phyloP scores from a whole-genome alignment of 1,140 invertebrate species.

The Archivesica marissinica region DNA sequence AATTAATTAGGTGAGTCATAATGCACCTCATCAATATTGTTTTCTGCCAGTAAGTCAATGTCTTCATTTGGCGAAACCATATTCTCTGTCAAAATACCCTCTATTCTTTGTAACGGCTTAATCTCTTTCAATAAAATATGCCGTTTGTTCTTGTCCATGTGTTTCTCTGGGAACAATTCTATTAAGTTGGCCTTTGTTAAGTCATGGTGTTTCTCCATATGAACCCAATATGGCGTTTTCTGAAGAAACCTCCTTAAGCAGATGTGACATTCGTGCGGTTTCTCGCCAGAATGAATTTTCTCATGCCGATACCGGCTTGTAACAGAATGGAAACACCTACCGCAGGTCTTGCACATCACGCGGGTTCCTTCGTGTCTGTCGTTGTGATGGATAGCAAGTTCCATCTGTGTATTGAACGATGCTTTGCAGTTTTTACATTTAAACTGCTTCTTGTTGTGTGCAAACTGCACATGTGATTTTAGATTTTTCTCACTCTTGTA shows the following conservation, averaged over 20 bases:
- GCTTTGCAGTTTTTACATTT: conserved; percentile 1
- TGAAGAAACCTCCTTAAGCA: conserved; percentile 49
- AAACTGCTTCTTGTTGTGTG: conserved; percentile 7
- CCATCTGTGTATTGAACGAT: neutral
- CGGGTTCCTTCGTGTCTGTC: neutral
- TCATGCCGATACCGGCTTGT: conserved; percentile 1
- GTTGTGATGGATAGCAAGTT: neutral
- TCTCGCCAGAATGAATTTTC: conserved; percentile 11
- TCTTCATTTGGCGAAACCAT: too few species aligned
- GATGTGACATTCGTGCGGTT: conserved; percentile 42
- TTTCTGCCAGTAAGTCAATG: too few species aligned
- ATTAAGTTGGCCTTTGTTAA: conserved; percentile 21
- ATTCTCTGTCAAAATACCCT: too few species aligned
- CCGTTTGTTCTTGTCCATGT: neutral
- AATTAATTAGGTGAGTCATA: too few species aligned
- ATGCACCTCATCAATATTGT: too few species aligned
- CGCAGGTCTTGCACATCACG: conserved; percentile 17
- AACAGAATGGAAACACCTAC: neutral
- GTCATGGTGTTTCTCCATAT: conserved; percentile 59
- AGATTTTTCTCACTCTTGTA: neutral
- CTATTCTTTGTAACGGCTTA: neutral
- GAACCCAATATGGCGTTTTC: conserved; percentile 48
- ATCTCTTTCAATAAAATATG: neutral
- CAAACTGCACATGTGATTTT: neutral
- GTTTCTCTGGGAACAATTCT: conserved; percentile 48